Conservation (phyloP, 2,888 invertebrate genomes). For the Cyaniris semiargus region DNA sequence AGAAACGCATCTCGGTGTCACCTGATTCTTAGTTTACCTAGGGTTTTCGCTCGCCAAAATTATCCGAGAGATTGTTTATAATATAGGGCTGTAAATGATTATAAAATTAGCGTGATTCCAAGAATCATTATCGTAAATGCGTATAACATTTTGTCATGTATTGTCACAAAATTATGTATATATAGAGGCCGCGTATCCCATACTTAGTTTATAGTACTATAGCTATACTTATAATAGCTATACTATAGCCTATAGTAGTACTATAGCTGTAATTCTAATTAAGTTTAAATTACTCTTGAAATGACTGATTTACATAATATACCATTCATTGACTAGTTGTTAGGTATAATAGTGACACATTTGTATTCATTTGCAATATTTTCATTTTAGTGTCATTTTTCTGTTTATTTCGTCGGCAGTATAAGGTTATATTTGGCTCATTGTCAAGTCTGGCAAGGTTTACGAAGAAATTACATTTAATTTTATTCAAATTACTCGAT, state of each 20-base stretch:
- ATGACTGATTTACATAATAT: slow-evolving; percentile 68
- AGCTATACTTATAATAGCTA: slow-evolving; percentile 45
- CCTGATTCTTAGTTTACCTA: background rate
- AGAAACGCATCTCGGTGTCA: background rate
- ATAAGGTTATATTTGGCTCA: background rate
- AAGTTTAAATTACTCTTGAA: slow-evolving; percentile 60
- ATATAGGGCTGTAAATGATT: background rate
- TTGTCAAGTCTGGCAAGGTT: background rate
- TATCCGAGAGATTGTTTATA: background rate
- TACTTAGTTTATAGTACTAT: slow-evolving; percentile 37
- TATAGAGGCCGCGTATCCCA: slow-evolving; percentile 26
- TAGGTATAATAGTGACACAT: slow-evolving; percentile 56
- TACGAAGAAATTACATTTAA: background rate
- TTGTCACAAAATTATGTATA: slow-evolving; percentile 13
- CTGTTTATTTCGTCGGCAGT: background rate
- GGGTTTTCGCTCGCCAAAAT: background rate
- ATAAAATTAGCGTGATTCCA: background rate
- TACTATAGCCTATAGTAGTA: too few species aligned
- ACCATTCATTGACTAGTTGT: slow-evolving; percentile 58
- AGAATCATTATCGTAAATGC: background rate
- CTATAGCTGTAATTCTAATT: slow-evolving; percentile 45
- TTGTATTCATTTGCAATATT: slow-evolving; percentile 45
- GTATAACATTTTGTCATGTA: slow-evolving; percentile 5
- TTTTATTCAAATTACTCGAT: slow-evolving; percentile 3
- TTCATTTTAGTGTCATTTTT: background rate